Evolutionary conservation across 2,888 invertebrate genomes (phyloP), one percentile per base, ranked within the genome.

Genomic region (Harpagoxenus sublaevis): DNA sequence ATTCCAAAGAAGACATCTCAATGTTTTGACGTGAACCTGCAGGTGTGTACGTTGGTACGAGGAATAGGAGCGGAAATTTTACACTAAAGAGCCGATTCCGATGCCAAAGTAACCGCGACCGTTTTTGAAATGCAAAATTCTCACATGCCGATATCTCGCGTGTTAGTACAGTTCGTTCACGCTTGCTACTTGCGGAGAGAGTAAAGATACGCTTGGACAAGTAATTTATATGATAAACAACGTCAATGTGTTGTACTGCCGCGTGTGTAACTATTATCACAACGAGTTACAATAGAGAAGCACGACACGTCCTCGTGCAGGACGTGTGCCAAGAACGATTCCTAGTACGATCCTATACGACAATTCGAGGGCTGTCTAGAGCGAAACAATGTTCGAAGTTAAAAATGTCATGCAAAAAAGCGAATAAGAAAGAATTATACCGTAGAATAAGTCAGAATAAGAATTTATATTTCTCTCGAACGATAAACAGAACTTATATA

Each of bases 191-290:
- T 63, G 48, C 57, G 48, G 23, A 79, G 31, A 55, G 31, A 48
- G 63, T 75, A 70, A 57, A 79, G 75, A 1, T 68, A 18, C 62
- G 18, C 63, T 45, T 18, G 51, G 51, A 84, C 81, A 77, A 79
- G 77, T 79, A 71, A 79, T 84, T 84, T 79, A 77, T 79, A 77
- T 79, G 84, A 84, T 84, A 84, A 84, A 79, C 57, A 71, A 81
- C 66, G 70, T 51, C 45, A 68, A 68, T 68, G 71, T 57, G 23
- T 48, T 79, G 71, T 84, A 51, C 45, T 60, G 71, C 62, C 48
- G 42, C 48, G 71, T 62, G 71, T 71, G 85, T 57, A 79, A 81
- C 79, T 77, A 81, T 84, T 71, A 71, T 70, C 55, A 79, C 53
- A 53, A 42, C 66, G 82, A 82, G 78, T 55, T 78, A 66, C 78